Conservation (phyloP, 37 sponge, comb jelly and placozoan species). For the Cladorhizidae sp. region DNA sequence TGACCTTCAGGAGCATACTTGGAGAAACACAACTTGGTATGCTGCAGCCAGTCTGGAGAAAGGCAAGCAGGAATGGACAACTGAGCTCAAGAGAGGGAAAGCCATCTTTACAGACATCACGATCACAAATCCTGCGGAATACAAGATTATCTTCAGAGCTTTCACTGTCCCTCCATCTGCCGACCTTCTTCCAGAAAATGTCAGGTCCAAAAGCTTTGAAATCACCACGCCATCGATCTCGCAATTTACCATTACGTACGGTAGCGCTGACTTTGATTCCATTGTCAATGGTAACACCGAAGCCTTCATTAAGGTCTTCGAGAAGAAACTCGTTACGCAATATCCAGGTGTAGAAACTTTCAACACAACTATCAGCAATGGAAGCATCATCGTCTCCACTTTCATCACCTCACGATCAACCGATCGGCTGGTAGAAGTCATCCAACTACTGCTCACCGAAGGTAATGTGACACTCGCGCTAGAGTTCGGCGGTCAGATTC, state of each 20-base stretch:
- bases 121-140: constrained; percentile 14
- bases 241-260: constrained; percentile 27
- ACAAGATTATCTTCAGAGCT: constrained; percentile 21
- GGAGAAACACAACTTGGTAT: constrained; percentile 74
- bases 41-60: not conserved
- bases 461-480: constrained; percentile 16
- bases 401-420: constrained; percentile 28
- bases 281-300: not conserved
- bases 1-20: constrained; percentile 47
- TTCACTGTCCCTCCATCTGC: constrained; percentile 34
- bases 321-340: not conserved
- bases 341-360: constrained; percentile 19
- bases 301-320: constrained; percentile 29
- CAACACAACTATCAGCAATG: constrained; percentile 25
- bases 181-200: not conserved
- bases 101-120: constrained; percentile 49
- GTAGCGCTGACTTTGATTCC: constrained; percentile 25
- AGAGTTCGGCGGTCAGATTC: constrained; percentile 8
- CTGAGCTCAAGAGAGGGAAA: constrained; percentile 13
- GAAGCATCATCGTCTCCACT: constrained; percentile 49
- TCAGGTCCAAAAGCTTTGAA: not conserved
- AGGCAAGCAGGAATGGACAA: constrained; percentile 13
- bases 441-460: not conserved
- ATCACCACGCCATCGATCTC: constrained; percentile 15
- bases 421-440: constrained; percentile 1